A percentile compares a stretch with the other conserved stretches of the same genome.
Evolutionary conservation across 2,113 vertebrate species (phyloP).

Genomic region (Leucopsar rothschildi): DNA sequence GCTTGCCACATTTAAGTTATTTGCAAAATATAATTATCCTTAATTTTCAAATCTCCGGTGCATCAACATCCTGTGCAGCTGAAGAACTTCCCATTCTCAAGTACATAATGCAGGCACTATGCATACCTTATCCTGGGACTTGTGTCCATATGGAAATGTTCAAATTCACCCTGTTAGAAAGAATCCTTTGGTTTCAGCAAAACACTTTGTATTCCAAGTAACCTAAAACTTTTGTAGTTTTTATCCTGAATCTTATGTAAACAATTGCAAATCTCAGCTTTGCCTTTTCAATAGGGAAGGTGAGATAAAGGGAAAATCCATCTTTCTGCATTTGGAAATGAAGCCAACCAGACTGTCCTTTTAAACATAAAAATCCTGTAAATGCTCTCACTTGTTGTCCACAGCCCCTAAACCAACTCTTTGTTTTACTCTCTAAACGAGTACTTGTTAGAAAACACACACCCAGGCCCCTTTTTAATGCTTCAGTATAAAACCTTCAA

Average conservation of each 20-base stretch:
- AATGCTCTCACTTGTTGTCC: not conserved
- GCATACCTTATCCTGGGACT: not conserved
- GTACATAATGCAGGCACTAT: not conserved
- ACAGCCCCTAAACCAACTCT: not conserved
- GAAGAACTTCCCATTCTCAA: not conserved
- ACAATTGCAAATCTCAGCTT: not conserved
- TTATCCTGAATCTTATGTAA: not conserved
- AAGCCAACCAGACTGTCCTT: not conserved
- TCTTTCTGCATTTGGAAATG: not conserved
- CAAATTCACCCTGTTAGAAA: not conserved
- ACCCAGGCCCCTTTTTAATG: not conserved
- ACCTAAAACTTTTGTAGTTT: not conserved
- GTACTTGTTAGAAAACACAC: not conserved
- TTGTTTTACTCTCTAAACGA: not conserved
- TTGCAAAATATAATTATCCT: not conserved
- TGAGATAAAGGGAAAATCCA: not conserved
- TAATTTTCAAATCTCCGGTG: not conserved
- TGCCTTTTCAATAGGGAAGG: not conserved
- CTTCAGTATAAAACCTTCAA: not conserved
- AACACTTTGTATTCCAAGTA: not conserved
- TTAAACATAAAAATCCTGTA: not conserved
- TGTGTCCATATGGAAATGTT: not conserved
- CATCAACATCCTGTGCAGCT: not conserved
- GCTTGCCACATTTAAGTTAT: not conserved
- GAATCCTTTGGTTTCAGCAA: not conserved